Evolutionary conservation across 2,888 invertebrate species (phyloP).

Genomic region (Dilophus febrilis): DNA sequence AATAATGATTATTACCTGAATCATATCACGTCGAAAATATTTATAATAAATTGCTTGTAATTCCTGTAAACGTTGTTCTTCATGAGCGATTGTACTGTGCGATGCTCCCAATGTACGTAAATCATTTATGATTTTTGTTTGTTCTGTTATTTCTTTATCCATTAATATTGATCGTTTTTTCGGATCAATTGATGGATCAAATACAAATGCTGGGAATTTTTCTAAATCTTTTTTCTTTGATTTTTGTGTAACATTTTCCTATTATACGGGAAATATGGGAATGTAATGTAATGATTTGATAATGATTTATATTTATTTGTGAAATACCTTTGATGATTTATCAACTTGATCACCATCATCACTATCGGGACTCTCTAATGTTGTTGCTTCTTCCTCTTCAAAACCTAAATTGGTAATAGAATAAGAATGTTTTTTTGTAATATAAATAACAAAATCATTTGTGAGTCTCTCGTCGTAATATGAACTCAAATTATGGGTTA

Average conservation of each 20-base stretch:
- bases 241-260: conserved; percentile 46
- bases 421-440: too few relatives aligned
- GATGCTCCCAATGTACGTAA: conserved; percentile 74
- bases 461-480: too few relatives aligned
- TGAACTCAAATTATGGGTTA: too few relatives aligned
- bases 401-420: conserved; percentile 30
- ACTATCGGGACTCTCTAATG: conserved; percentile 52
- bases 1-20: conserved; percentile 38
- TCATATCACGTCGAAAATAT: conserved; percentile 86
- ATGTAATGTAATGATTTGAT: too few relatives aligned
- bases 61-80: conserved; percentile 80
- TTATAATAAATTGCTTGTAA: conserved; percentile 87
- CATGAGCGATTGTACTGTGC: conserved; percentile 78
- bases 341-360: conserved; percentile 58
- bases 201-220: conserved; percentile 65
- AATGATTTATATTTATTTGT: too few relatives aligned
- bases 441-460: too few relatives aligned
- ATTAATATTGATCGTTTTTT: conserved; percentile 79
- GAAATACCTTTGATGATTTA: conserved; percentile 18
- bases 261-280: too few relatives aligned
- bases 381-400: conserved; percentile 63
- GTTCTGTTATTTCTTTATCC: conserved; percentile 95
- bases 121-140: conserved; percentile 89
- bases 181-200: conserved; percentile 62
- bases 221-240: conserved; percentile 48